phyloP scores from a whole-genome alignment of 2,888 invertebrate species.

The Pachymerium ferrugineum region DNA sequence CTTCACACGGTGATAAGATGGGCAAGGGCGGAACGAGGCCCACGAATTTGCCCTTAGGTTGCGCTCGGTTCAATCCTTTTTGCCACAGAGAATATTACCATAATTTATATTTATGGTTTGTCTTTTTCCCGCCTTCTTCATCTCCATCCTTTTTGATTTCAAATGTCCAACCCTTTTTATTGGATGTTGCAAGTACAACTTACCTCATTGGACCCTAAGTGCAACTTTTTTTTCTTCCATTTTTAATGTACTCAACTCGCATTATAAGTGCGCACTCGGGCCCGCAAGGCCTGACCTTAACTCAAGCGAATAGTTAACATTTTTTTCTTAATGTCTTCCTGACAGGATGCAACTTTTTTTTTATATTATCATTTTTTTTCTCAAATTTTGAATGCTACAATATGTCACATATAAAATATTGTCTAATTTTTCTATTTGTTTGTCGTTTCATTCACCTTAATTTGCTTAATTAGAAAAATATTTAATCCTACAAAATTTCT shows the following conservation, averaged over 20 bases:
- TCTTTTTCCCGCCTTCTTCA: constrained; percentile 20
- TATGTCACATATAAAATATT: too few species aligned
- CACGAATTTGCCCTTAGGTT: constrained; percentile 10
- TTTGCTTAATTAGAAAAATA: too few species aligned
- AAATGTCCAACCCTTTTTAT: neutral
- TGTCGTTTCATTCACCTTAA: too few species aligned
- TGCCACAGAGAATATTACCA: neutral
- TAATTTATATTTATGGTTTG: constrained; percentile 19
- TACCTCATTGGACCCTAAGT: neutral
- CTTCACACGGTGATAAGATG: constrained; percentile 24
- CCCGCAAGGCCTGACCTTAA: neutral
- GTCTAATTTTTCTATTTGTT: too few species aligned
- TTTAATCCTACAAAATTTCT: too few species aligned
- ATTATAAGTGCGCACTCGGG: neutral
- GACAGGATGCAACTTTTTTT: neutral
- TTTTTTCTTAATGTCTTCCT: neutral
- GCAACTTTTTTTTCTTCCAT: neutral
- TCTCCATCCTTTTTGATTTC: neutral
- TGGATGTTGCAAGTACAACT: neutral
- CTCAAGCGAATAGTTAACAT: neutral
- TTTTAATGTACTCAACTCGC: too few species aligned
- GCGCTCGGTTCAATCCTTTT: constrained; percentile 19
- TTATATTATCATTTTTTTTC: neutral
- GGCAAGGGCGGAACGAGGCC: constrained; percentile 20
- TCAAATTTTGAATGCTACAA: too few species aligned